These are phyloP conservation scores for Ennomos erosarius DNA, from an alignment of 2,888 invertebrate genomes.

Conservation along the genomic window DNA sequence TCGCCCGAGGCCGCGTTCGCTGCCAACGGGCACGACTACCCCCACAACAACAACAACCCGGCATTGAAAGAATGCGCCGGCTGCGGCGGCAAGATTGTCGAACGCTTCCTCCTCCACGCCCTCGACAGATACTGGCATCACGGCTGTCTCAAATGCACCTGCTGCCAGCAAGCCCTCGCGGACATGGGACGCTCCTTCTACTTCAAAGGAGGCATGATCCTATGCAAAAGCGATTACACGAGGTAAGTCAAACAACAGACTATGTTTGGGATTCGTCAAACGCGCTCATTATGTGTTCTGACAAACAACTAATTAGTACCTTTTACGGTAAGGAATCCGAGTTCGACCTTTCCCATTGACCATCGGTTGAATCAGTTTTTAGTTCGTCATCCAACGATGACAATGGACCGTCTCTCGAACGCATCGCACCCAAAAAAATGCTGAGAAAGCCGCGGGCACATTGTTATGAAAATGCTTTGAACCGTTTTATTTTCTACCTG, in stretches of 20 bases:
- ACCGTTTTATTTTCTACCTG: conserved; percentile 82
- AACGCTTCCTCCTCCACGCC: conserved; percentile 96
- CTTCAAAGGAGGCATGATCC: conserved; percentile 96
- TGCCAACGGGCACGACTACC: conserved; percentile 86
- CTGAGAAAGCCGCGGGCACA: conserved; percentile 79
- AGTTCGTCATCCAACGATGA: conserved; percentile 79
- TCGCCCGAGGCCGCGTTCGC: conserved; percentile 90
- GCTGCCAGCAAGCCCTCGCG: conserved; percentile 94
- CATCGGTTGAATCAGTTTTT: conserved; percentile 77
- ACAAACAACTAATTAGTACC: conserved; percentile 66
- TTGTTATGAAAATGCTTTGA: conserved; percentile 83
- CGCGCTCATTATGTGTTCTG: conserved; percentile 38
- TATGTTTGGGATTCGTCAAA: conserved; percentile 23
- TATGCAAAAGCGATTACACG: conserved; percentile 97
- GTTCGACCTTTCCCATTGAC: conserved; percentile 74
- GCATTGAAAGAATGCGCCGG: conserved; percentile 94
- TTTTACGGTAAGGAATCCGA: conserved; percentile 62
- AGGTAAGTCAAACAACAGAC: conserved; percentile 87
- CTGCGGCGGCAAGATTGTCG: conserved; percentile 96
- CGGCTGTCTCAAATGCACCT: conserved; percentile 96
- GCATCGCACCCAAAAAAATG: conserved; percentile 76
- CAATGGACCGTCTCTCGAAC: conserved; percentile 82
- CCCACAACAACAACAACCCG: conserved; percentile 86
- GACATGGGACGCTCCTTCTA: conserved; percentile 97
- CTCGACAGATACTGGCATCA: conserved; percentile 98